A percentile compares a stretch with the other conserved stretches of the same genome.
These are phyloP conservation scores for Progne subis DNA, from an alignment of 2,113 vertebrate species.

Conservation along the genomic window DNA sequence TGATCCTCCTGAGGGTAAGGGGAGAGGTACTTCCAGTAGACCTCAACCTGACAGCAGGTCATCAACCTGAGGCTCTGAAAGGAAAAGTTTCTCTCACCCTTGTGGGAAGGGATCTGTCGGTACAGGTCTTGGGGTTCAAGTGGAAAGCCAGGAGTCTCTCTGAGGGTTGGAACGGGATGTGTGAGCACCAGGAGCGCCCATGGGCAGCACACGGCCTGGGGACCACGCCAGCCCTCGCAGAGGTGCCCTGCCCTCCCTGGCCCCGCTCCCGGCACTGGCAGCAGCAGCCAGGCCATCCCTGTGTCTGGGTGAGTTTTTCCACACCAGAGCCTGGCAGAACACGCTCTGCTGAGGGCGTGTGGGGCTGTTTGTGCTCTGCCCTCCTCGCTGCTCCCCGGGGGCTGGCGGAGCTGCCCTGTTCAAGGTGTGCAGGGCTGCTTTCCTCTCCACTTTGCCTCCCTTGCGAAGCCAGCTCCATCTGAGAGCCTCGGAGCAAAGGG, in stretches of 20 bases:
- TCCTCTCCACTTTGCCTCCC: not conserved
- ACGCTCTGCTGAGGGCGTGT: not conserved
- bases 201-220: fast-evolving
- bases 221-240: fast-evolving
- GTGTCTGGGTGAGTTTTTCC: not conserved
- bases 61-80: not conserved
- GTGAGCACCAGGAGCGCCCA: not conserved
- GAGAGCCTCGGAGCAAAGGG: not conserved
- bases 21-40: not conserved
- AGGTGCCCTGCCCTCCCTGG: not conserved
- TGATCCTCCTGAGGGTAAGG: not conserved
- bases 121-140: not conserved
- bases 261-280: not conserved
- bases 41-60: not conserved
- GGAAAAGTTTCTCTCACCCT: not conserved
- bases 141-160: not conserved
- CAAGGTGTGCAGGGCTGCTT: fast-evolving
- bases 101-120: not conserved
- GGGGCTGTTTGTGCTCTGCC: not conserved
- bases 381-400: not conserved
- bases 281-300: not conserved
- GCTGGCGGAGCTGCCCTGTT: not conserved
- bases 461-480: not conserved
- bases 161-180: not conserved
- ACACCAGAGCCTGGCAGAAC: not conserved